These are phyloP conservation scores for Epinotia nisella DNA, from an alignment of 2,888 invertebrate genomes.

Conservation along the genomic window DNA sequence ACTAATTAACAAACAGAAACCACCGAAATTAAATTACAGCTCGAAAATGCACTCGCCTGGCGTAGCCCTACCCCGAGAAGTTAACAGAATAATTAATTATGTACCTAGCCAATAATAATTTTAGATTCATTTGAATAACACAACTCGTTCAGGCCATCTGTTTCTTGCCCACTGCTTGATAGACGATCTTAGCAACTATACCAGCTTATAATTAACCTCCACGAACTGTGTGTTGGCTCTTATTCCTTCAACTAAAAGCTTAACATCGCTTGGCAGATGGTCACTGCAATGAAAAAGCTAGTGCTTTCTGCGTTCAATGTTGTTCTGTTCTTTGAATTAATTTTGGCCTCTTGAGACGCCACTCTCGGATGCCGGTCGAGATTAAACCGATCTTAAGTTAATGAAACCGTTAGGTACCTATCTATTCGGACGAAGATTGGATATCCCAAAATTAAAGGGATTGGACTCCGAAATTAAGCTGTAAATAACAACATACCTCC, in stretches of 20 bases:
- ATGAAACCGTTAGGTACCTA: slow-evolving; percentile 65
- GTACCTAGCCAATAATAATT: slow-evolving; percentile 63
- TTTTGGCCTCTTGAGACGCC: slow-evolving; percentile 77
- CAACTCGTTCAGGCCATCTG: slow-evolving; percentile 77
- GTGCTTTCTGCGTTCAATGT: slow-evolving; percentile 53
- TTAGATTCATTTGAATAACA: slow-evolving; percentile 67
- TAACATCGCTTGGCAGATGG: slow-evolving; percentile 48
- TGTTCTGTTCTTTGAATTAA: slow-evolving; percentile 80
- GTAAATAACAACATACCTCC: slow-evolving; percentile 38
- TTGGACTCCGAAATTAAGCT: slow-evolving; percentile 35
- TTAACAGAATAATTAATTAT: slow-evolving; percentile 79
- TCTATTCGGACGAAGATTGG: slow-evolving; percentile 54
- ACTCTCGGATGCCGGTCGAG: slow-evolving; percentile 63
- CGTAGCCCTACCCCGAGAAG: slow-evolving; percentile 49
- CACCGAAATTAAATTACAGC: slow-evolving; percentile 32
- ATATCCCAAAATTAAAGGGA: slow-evolving; percentile 42
- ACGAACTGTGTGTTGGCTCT: slow-evolving; percentile 30
- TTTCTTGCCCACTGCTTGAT: slow-evolving; percentile 68
- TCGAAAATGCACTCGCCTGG: slow-evolving; percentile 23
- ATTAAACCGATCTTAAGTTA: slow-evolving; percentile 76
- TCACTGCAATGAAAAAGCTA: slow-evolving; percentile 31
- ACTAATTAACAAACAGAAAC: slow-evolving; percentile 35
- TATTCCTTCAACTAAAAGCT: slow-evolving; percentile 50
- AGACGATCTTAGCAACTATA: slow-evolving; percentile 54
- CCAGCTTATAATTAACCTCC: slow-evolving; percentile 49